phyloP scores from a whole-genome alignment of 2,888 invertebrate species.

The Sialis fuliginosa region DNA sequence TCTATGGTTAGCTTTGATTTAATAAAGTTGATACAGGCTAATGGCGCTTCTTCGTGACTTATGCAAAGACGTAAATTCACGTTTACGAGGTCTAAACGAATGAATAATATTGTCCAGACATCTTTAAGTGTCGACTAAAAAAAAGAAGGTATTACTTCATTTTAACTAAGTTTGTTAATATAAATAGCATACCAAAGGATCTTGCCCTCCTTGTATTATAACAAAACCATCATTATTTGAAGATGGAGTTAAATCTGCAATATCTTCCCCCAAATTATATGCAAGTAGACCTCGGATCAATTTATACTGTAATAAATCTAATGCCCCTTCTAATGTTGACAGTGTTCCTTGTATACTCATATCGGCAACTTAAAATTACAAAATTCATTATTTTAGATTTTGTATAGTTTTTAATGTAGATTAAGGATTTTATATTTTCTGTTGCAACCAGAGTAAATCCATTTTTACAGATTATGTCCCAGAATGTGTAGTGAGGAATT shows the following conservation, averaged over 20 bases:
- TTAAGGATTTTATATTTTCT: no score
- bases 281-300: constrained; percentile 71
- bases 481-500: no score
- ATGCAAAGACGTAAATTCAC: constrained; percentile 59
- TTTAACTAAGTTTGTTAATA: neutral
- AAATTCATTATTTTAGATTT: neutral
- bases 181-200: constrained; percentile 3
- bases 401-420: no score
- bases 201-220: neutral
- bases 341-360: constrained; percentile 70
- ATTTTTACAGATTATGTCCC: no score
- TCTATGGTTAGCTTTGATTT: constrained; percentile 75
- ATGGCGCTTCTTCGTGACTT: constrained; percentile 34
- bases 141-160: neutral
- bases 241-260: constrained; percentile 41
- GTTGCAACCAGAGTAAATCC: no score
- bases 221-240: neutral
- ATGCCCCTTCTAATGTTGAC: constrained; percentile 63
- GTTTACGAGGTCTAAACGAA: constrained; percentile 69
- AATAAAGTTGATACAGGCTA: constrained; percentile 84
- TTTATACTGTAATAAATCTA: constrained; percentile 75
- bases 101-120: constrained; percentile 62
- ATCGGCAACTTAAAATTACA: constrained; percentile 44
- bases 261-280: constrained; percentile 77
- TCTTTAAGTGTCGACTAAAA: constrained; percentile 21